Base-by-base conservation (phyloP, 2,797 vertebrate genomes). In the Synanceia verrucosa region DNA sequence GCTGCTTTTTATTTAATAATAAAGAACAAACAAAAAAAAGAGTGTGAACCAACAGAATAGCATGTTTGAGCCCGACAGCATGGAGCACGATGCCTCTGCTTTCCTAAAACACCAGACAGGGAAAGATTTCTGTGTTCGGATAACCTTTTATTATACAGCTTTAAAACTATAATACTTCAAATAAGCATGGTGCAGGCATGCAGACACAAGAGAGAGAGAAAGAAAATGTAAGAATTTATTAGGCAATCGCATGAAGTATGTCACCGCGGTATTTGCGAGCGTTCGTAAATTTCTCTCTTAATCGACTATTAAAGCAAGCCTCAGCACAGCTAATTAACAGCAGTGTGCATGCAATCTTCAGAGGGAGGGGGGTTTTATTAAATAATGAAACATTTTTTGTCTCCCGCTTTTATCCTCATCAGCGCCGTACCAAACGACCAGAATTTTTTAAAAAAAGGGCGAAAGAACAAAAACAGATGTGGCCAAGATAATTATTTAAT, bases 1-100 rank as follows among this genome's bases (percentile, higher is more conserved):
- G 93, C 94, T 95, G 94, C 94, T 90, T 93, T 94, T 92, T 90
- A 94, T 91, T 93, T 91, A 91, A 93, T 91, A 90, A 90, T 75
- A 51, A 68, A 67, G 43, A 51, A 48, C 46, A 48, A 84, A 82
- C 41, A 65, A 91, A 86, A 62, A 70, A 79, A 83, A 70, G 69
- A 66, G 39, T 41, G 51, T 79, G 37, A 88, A 84, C 85, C 65
- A 80, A 68, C 73, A 84, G 48, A 81, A 78, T 26, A 62, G 69
- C 46, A 65, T 10, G 63, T 66, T 73, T 34, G 33, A 78, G 73
- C 66, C 36, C 51, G 5, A 41, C 39, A 41, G 39, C 0, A 51
- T 62, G 26, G 50, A 82, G 59, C n/a, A 26, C 31, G 61, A 70
- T 68, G 52, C 61, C 31, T 34, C 14, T 13, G 14, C 24, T 60